Conservation (phyloP, 2,797 vertebrate genomes). For the Nasua narica region DNA sequence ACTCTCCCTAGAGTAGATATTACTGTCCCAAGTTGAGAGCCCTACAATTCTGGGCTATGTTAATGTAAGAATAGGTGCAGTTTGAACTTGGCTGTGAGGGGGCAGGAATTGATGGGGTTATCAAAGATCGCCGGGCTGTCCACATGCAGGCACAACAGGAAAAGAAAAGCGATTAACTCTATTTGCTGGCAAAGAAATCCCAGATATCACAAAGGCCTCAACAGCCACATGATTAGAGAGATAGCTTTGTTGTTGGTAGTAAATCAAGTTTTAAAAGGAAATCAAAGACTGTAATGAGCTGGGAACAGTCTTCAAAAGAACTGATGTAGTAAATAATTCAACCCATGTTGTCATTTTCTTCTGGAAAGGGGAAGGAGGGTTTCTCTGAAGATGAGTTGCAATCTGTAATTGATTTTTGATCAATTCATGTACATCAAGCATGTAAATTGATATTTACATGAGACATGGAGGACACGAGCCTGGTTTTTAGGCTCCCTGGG, state of each 20-base stretch:
- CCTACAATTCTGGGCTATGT: background rate
- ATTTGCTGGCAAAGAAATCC: background rate
- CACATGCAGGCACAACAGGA: background rate
- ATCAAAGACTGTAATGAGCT: background rate
- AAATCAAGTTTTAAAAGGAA: slow-evolving; percentile 42
- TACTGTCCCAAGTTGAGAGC: background rate
- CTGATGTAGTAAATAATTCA: background rate
- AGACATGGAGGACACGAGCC: background rate
- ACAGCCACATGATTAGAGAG: background rate
- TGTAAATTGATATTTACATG: slow-evolving; percentile 36
- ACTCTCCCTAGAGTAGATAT: background rate
- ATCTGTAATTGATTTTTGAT: too few relatives aligned
- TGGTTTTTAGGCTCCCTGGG: background rate
- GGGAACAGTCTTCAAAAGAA: background rate
- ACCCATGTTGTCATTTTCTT: background rate
- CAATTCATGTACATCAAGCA: too few relatives aligned
- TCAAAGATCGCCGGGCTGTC: background rate
- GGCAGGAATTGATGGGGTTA: background rate
- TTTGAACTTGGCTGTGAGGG: background rate
- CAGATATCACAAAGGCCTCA: background rate
- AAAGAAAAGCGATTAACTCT: background rate
- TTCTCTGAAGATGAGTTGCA: background rate
- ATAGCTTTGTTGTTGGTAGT: background rate
- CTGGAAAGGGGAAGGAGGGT: background rate
- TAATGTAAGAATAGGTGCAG: background rate